Conservation (phyloP, 2,113 vertebrate species). For the Brienomyrus longianalis region DNA sequence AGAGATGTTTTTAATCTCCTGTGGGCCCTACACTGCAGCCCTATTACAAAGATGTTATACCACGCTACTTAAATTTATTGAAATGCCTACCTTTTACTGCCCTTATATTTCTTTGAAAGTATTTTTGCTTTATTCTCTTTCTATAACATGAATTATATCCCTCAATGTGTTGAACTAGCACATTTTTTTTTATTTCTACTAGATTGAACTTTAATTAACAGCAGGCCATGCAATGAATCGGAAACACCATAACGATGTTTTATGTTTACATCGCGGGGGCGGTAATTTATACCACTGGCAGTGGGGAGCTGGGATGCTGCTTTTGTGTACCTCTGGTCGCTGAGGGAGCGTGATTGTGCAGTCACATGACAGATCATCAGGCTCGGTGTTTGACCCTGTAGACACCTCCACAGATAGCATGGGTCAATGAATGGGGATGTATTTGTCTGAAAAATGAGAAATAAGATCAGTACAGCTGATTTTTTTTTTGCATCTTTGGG, state of each 20-base stretch:
- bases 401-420: neutral
- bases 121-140: conserved; percentile 13
- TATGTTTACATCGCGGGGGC: neutral
- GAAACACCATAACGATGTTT: conserved; percentile 5
- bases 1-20: neutral
- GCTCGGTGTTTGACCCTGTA: neutral
- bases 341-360: neutral
- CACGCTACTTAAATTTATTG: conserved; percentile 5
- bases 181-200: conserved; percentile 15
- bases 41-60: neutral
- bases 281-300: neutral
- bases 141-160: conserved; percentile 7
- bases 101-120: conserved; percentile 10
- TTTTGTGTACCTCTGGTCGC: neutral
- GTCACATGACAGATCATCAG: neutral
- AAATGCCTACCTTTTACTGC: conserved; percentile 5
- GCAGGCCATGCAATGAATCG: neutral
- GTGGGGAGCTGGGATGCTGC: neutral
- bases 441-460: neutral
- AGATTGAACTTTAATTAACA: conserved; percentile 20
- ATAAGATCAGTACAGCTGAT: neutral
- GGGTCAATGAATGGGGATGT: neutral
- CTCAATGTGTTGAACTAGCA: conserved; percentile 13
- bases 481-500: neutral
- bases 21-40: neutral